Evolutionary conservation across 1,140 invertebrate species (phyloP).

Genomic region (Eubasilissa regina): DNA sequence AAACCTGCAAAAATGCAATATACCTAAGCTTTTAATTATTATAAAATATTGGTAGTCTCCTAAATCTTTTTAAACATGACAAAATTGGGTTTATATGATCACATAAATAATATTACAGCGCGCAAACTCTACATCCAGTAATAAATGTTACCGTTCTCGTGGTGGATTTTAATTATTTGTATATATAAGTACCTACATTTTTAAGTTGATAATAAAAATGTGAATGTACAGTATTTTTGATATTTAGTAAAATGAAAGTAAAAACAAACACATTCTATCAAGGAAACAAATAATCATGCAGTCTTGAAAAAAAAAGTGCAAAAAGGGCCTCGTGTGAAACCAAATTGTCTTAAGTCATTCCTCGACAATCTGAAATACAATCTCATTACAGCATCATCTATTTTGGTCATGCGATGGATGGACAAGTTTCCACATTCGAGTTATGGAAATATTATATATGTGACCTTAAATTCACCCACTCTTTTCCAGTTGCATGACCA

Average conservation of each 20-base stretch:
- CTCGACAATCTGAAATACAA: slow-evolving; percentile 58
- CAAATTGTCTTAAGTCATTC: slow-evolving; percentile 59
- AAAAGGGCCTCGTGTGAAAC: slow-evolving; percentile 57
- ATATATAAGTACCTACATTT: slow-evolving; percentile 41
- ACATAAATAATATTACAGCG: slow-evolving; percentile 44
- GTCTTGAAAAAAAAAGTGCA: slow-evolving; percentile 59
- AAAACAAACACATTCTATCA: slow-evolving; percentile 59
- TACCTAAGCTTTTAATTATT: slow-evolving; percentile 24
- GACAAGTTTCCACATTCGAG: slow-evolving; percentile 41
- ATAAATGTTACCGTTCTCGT: slow-evolving; percentile 35
- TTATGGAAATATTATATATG: slow-evolving; percentile 19
- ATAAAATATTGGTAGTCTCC: slow-evolving; percentile 30
- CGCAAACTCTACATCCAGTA: slow-evolving; percentile 55
- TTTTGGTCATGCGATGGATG: slow-evolving; percentile 57
- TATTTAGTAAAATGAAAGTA: slow-evolving; percentile 52
- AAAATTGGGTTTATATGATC: slow-evolving; percentile 28
- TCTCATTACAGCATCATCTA: slow-evolving; percentile 58
- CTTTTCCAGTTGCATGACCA: slow-evolving; percentile 50
- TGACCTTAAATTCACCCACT: slow-evolving; percentile 37
- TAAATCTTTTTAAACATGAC: slow-evolving; percentile 3
- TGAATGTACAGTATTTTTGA: slow-evolving; percentile 49
- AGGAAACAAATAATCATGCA: slow-evolving; percentile 59
- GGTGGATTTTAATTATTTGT: slow-evolving; percentile 53
- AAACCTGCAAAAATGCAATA: slow-evolving; percentile 33
- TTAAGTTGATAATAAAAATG: slow-evolving; percentile 41